These are phyloP conservation scores for Emmelina monodactyla DNA, from an alignment of 2,888 invertebrate species.

Conservation along the genomic window DNA sequence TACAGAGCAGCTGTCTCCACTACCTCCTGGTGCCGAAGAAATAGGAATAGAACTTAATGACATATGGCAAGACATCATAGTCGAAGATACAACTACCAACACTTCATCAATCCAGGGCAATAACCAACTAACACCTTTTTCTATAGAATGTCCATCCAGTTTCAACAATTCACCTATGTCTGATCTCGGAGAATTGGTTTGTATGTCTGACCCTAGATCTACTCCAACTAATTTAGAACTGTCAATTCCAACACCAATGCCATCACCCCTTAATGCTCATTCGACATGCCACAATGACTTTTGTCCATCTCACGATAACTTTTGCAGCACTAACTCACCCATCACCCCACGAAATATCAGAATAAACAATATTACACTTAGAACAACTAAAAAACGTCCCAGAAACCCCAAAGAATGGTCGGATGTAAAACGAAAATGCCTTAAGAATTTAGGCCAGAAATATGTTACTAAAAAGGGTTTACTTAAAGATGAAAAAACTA, in stretches of 20 bases:
- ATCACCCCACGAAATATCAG: neutral
- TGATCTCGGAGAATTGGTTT: constrained; percentile 10
- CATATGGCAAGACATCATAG: constrained; percentile 4
- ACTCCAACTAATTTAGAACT: constrained; percentile 10
- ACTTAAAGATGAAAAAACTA: constrained; percentile 11
- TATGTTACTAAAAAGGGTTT: constrained; percentile 13
- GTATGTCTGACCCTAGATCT: constrained; percentile 2
- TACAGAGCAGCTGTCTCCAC: neutral
- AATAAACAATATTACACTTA: neutral
- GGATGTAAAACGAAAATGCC: constrained; percentile 14
- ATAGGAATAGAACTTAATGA: constrained; percentile 9
- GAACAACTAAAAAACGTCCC: neutral
- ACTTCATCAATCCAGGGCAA: constrained; percentile 6
- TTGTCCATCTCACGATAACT: neutral
- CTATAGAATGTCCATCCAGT: constrained; percentile 11
- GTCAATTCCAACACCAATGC: constrained; percentile 13
- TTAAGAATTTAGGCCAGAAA: constrained; percentile 13
- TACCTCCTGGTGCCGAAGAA: constrained; percentile 12
- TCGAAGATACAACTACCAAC: too few species aligned
- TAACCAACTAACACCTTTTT: constrained; percentile 11
- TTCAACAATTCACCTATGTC: constrained; percentile 10
- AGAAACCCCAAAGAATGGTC: constrained; percentile 11
- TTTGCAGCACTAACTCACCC: neutral
- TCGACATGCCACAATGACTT: constrained; percentile 4
- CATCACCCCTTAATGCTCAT: constrained; percentile 11